Conservation (phyloP, 2,797 vertebrate species). For the Gobionotothen gibberifrons region DNA sequence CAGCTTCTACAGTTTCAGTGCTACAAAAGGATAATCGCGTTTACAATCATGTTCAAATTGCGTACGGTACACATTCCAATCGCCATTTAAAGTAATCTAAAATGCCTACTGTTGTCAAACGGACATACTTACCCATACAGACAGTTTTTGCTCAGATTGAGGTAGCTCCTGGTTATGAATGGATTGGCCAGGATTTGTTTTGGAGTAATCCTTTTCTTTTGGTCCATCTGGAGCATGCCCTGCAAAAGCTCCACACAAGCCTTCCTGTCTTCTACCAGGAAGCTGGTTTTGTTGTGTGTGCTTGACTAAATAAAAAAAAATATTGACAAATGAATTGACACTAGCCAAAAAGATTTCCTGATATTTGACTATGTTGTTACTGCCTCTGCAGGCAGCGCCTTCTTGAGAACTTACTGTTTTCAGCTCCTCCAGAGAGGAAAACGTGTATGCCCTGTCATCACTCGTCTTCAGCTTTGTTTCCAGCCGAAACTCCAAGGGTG, state of each 20-base stretch:
- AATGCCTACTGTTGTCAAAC: not conserved
- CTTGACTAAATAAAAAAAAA: not conserved
- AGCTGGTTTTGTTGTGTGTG: not conserved
- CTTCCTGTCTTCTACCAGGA: not conserved
- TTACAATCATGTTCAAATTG: not conserved
- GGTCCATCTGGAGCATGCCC: conserved; percentile 22
- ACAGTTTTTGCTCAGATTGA: not conserved
- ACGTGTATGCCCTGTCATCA: not conserved
- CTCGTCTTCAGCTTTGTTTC: not conserved
- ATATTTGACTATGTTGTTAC: not conserved
- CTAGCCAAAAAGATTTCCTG: not conserved
- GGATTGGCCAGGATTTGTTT: conserved; percentile 14
- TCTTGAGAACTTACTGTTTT: conserved; percentile 9
- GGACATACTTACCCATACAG: not conserved
- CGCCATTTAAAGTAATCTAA: not conserved
- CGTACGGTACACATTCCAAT: not conserved
- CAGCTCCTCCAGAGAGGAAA: conserved; percentile 11
- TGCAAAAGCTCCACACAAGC: conserved; percentile 21
- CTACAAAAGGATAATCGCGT: not conserved
- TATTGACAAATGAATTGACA: not conserved
- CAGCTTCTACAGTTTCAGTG: not conserved
- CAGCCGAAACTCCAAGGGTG: not conserved
- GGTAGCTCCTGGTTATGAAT: not conserved
- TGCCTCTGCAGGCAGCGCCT: not conserved
- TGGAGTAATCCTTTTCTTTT: not conserved